phyloP scores from a whole-genome alignment of 2,888 invertebrate genomes.

The Epiblema foenella region DNA sequence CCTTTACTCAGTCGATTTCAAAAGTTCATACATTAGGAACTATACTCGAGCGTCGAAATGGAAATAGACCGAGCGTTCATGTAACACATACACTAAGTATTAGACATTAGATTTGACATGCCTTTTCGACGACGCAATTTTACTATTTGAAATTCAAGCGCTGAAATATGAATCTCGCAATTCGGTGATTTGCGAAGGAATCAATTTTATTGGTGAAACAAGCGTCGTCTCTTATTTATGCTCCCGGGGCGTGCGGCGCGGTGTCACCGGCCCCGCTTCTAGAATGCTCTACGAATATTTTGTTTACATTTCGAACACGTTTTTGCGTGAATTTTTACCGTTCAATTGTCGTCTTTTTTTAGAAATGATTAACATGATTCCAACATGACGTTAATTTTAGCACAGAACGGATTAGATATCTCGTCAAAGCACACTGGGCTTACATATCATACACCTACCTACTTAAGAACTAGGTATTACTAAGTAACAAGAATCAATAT shows the following conservation, averaged over 20 bases:
- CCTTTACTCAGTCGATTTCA: no score
- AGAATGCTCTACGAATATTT: slow-evolving; percentile 77
- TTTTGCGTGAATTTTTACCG: slow-evolving; percentile 20
- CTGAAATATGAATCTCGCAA: slow-evolving; percentile 33
- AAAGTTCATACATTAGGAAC: no score
- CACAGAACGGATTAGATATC: background rate
- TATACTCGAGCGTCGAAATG: no score
- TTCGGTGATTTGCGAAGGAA: slow-evolving; percentile 71
- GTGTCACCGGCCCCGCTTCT: slow-evolving; percentile 78
- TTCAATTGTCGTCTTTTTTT: background rate
- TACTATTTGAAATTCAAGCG: slow-evolving; percentile 17
- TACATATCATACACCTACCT: no score
- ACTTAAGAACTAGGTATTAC: background rate
- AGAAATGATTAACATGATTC: background rate
- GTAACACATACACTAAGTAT: no score
- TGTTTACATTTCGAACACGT: slow-evolving; percentile 58
- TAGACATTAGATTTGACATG: no score
- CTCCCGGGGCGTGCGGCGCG: slow-evolving; percentile 74
- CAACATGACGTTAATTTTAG: background rate
- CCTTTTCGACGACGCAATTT: no score
- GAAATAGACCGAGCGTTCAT: no score
- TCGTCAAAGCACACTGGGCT: background rate
- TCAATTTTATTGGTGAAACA: slow-evolving; percentile 83
- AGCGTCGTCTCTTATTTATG: slow-evolving; percentile 79
- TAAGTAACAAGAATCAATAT: background rate